Percentiles rank a stretch among this genome's conserved stretches.
Evolutionary conservation across 2,888 invertebrate genomes (phyloP).

Genomic region (Plutella xylostella): DNA sequence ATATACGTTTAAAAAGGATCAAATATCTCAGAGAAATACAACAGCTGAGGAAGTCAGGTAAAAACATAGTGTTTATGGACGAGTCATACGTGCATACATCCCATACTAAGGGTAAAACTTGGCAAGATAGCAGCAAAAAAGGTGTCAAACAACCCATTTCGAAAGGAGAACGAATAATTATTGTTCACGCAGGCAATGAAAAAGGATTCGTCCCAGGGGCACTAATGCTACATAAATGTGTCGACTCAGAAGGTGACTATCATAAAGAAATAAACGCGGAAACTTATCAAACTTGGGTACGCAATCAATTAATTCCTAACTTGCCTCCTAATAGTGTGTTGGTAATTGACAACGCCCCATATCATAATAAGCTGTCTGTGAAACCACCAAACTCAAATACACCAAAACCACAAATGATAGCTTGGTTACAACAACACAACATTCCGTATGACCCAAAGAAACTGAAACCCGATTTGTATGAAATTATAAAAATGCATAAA

Average conservation of each 20-base stretch:
- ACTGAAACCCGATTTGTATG: constrained; percentile 4
- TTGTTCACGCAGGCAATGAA: constrained; percentile 11
- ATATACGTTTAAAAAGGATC: constrained; percentile 9
- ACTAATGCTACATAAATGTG: constrained; percentile 6
- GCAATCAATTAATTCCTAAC: constrained; percentile 8
- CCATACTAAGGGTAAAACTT: constrained; percentile 10
- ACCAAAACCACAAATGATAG: constrained; percentile 6
- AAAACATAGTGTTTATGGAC: constrained; percentile 11
- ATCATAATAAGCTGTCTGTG: constrained; percentile 9
- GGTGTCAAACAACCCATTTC: constrained; percentile 8
- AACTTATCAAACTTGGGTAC: constrained; percentile 9
- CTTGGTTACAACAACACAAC: constrained; percentile 7
- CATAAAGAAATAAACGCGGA: constrained; percentile 12
- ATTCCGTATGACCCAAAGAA: neutral
- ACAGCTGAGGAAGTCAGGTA: constrained; percentile 8
- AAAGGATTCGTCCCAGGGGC: constrained; percentile 11
- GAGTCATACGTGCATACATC: constrained; percentile 10
- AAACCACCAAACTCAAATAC: constrained; percentile 9
- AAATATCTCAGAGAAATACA: constrained; percentile 8
- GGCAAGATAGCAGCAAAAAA: constrained; percentile 9
- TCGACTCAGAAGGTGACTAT: constrained; percentile 5
- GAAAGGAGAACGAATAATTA: constrained; percentile 9
- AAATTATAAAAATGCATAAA: constrained; percentile 10
- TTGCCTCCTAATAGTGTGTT: constrained; percentile 7
- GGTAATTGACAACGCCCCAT: constrained; percentile 7